Base-by-base conservation (phyloP, 2,888 invertebrate species). In the Nomada hirtipes region DNA sequence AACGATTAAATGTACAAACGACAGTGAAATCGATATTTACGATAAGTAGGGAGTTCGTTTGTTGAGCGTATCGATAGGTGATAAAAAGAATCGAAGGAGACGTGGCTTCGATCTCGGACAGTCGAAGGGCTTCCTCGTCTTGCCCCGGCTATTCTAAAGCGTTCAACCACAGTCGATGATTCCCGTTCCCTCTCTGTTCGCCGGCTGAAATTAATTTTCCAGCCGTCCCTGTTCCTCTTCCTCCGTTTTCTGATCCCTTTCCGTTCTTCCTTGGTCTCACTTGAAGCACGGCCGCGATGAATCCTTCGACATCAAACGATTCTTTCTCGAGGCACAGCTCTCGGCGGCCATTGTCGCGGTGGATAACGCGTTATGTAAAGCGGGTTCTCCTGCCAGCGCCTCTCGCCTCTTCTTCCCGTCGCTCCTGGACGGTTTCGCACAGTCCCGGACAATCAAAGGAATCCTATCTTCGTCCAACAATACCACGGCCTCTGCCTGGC, bases 401-500 rank as follows among this genome's bases (percentile, higher is more conserved):
- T 69, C 75, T 53, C 68, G 72, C 53, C 82, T 61, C 86, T 67
- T 84, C 80, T 76, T 65, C 79, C 77, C 74, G 74, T 71, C 83
- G 79, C 82, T 84, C 87, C 80, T 84, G 81, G 86, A 88, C 82
- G 83, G 83, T 89, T 88, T 87, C 73, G 83, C 88, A 83, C 87
- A 86, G 85, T 86, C 84, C 81, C 59, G 84, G 83, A 88, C 91
- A 92, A 90, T 91, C 90, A 89, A 90, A 90, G 90, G 89, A 90
- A 91, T 90, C 89, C 89, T 90, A 90, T 91, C 90, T 91, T 90
- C 82, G 87, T 80, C 82, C 89, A 86, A 91, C 90, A 91, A 91
- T 91, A 89, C 88, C 86, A 67, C 76, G 80, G 84, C 84, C 83
- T 78, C 82, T 71, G 80, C 75, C 76, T 74, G 82, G 75, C 84